Percentiles rank a stretch among this genome's conserved stretches.
Conservation (phyloP, 1,140 invertebrate species). For the Oedothorax gibbosus region DNA sequence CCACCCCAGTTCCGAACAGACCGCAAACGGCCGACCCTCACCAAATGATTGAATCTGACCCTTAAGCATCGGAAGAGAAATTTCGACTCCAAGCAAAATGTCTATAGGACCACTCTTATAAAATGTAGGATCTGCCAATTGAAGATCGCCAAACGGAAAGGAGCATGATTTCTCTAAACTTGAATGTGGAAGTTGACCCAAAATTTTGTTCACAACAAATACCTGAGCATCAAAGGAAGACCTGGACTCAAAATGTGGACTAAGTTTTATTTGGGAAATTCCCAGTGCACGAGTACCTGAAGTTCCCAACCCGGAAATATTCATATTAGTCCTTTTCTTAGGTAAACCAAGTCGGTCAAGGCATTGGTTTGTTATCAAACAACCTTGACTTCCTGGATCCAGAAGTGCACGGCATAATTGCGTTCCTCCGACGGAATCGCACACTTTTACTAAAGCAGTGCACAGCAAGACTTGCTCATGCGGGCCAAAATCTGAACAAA, state of each 20-base stretch:
- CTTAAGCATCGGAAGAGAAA: neutral
- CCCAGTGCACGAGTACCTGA: neutral
- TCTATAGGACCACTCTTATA: constrained; percentile 12
- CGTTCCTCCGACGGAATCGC: neutral
- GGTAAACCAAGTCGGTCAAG: neutral
- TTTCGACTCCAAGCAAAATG: constrained; percentile 5
- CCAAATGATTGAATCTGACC: neutral
- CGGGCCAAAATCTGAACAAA: neutral
- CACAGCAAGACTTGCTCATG: neutral
- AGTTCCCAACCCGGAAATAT: constrained; percentile 3
- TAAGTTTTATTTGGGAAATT: neutral
- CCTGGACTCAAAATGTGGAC: neutral
- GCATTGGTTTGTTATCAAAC: neutral
- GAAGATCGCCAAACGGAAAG: neutral
- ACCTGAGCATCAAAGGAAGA: neutral
- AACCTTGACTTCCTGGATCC: constrained; percentile 1
- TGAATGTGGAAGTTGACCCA: neutral
- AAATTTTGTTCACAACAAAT: constrained; percentile 19
- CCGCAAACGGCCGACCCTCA: neutral
- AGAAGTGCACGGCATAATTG: constrained; percentile 4
- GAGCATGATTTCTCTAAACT: neutral
- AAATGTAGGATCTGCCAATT: constrained; percentile 16
- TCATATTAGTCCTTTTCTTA: neutral
- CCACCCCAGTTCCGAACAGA: constrained; percentile 8
- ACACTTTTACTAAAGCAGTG: constrained; percentile 7